Base-by-base conservation (phyloP, 2,888 invertebrate genomes). In the Drosophila suboccidentalis region DNA sequence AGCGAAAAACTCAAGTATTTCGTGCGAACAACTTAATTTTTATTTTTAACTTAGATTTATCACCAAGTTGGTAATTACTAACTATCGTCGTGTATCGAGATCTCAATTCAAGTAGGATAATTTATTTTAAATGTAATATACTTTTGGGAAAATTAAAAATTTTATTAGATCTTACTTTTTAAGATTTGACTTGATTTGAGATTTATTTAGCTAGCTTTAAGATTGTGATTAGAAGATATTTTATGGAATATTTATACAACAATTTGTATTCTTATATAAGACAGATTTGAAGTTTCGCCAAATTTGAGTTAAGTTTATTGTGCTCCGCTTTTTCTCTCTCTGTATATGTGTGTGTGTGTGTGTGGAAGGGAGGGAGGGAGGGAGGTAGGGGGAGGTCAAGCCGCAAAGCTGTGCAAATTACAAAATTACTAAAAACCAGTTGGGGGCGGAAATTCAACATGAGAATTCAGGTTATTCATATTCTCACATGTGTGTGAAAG, bases 361-460 rank as follows among this genome's bases (percentile, higher is more conserved):
- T 50, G 36, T 36, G 17, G 17, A 11, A 10, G 29, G 58, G 39
- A 19, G 19, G 19, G 19, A 19, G 32, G 44, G 26, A 10, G 46
- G 32, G n/a, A n/a, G n/a, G n/a, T n/a, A n/a, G n/a, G 9, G 19
- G 11, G 3, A 19, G 26, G 15, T 17, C 38, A 53, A 50, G 44
- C 61, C 61, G 36, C 61, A 61, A 66, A 77, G 54, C 68, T 49
- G 50, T 58, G 61, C 64, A 78, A 73, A 73, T 78, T 78, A 54
- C 69, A 34, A 69, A 76, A 69, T 69, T 61, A 60, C 68, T 34
- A 22, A 55, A 55, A 55, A 36, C 22, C 44, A 36, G 19, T 13
- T 55, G 19, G 43, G 17, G 55, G n/a, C n/a, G n/a, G 4, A 34
- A n/a, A 34, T 15, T 55, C 36, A 17, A 17, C 36, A 44, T 17